phyloP scores from a whole-genome alignment of 2,888 invertebrate genomes.

The Caenorhabditis sp. region DNA sequence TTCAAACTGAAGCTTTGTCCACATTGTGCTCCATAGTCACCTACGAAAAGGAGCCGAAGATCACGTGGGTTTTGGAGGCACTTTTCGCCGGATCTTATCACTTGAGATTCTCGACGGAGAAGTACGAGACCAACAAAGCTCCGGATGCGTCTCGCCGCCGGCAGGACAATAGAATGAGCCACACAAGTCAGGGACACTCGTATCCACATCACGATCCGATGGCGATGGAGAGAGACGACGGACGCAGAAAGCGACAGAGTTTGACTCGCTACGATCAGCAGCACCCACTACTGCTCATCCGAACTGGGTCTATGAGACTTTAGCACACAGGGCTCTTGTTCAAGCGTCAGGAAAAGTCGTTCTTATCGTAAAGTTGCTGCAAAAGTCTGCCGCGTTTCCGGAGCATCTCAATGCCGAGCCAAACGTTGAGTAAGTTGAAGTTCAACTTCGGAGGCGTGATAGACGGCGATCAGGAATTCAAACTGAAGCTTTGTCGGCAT shows the following conservation, averaged over 20 bases:
- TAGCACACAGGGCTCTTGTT: too few relatives aligned
- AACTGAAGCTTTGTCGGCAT: constrained; percentile 37
- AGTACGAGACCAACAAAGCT: background rate
- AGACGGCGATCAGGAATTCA: too few relatives aligned
- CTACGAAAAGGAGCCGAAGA: constrained; percentile 29
- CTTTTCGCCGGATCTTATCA: constrained; percentile 44
- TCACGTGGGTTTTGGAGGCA: constrained; percentile 45
- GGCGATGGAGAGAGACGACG: constrained; percentile 5
- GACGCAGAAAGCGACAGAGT: constrained; percentile 11
- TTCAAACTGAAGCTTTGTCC: too few relatives aligned
- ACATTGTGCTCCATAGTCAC: constrained; percentile 34
- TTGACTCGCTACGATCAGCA: constrained; percentile 12
- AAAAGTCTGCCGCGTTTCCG: too few relatives aligned
- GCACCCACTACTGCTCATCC: too few relatives aligned
- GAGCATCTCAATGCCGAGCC: too few relatives aligned
- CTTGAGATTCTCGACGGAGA: constrained; percentile 30
- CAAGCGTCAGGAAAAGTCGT: too few relatives aligned
- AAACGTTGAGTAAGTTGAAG: too few relatives aligned
- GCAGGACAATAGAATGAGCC: constrained; percentile 10
- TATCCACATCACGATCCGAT: background rate
- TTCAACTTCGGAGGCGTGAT: too few relatives aligned
- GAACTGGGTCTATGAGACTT: too few relatives aligned
- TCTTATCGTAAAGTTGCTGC: too few relatives aligned
- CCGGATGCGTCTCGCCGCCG: background rate
- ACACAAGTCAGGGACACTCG: background rate